Percentiles rank a stretch among this genome's conserved stretches.
These are phyloP conservation scores for Chromoteleia sp. DNA, from an alignment of 2,888 invertebrate genomes.

Conservation along the genomic window DNA sequence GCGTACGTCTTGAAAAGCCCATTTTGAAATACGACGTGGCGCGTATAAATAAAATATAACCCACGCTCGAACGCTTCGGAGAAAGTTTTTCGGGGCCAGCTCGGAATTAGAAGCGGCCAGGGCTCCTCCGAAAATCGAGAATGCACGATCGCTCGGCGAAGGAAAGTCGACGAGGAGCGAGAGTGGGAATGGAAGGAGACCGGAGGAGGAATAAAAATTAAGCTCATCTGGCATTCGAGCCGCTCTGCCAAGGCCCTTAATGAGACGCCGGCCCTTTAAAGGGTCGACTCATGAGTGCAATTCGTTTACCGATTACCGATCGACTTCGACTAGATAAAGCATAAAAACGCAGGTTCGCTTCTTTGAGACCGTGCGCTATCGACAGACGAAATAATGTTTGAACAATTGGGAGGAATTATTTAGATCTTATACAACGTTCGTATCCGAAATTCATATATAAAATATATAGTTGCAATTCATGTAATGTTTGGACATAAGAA, in stretches of 20 bases:
- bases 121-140: conserved; percentile 19
- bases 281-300: conserved; percentile 60
- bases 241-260: conserved; percentile 55
- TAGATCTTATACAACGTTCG: too few species aligned
- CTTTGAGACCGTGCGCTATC: conserved; percentile 23
- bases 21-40: conserved; percentile 61
- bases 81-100: conserved; percentile 38
- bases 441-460: too few species aligned
- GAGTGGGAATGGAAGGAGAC: conserved; percentile 7
- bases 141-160: conserved; percentile 34
- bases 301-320: conserved; percentile 60
- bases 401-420: neutral
- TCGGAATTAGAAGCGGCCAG: conserved; percentile 29
- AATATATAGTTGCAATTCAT: too few species aligned
- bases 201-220: conserved; percentile 71
- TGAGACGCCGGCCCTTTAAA: conserved; percentile 64
- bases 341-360: conserved; percentile 38
- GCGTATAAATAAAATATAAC: conserved; percentile 51
- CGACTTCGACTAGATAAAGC: conserved; percentile 39
- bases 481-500: too few species aligned
- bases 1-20: conserved; percentile 31
- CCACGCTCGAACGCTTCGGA: conserved; percentile 42
- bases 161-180: neutral
- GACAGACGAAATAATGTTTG: neutral
- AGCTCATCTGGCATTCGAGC: conserved; percentile 72